Evolutionary conservation across 2,113 vertebrate species (phyloP).

Genomic region (Blennius ocellaris): DNA sequence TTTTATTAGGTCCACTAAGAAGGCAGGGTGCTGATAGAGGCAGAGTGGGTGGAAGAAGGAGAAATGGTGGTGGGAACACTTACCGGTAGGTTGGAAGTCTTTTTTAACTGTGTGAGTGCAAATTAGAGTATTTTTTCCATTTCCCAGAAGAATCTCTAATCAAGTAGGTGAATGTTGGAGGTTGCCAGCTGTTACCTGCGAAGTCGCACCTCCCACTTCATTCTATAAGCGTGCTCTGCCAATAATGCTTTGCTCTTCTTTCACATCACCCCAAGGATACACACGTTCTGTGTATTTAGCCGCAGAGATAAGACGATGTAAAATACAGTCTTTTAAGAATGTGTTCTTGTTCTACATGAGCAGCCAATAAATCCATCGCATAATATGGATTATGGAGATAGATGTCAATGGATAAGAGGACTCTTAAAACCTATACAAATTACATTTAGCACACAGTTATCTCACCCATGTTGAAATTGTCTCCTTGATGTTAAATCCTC

Average conservation of each 20-base stretch:
- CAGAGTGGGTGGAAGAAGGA: conserved; percentile 14
- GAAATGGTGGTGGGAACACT: conserved; percentile 2
- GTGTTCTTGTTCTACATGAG: conserved; percentile 45
- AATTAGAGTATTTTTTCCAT: conserved; percentile 49
- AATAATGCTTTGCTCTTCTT: conserved; percentile 30
- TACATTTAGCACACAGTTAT: conserved; percentile 43
- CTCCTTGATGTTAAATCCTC: conserved; percentile 34
- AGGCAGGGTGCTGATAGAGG: conserved; percentile 8
- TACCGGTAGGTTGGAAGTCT: conserved; percentile 17
- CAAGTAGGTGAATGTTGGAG: conserved; percentile 40
- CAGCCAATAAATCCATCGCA: conserved; percentile 65
- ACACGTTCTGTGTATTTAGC: conserved; percentile 26
- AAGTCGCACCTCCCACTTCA: conserved; percentile 49
- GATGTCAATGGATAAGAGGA: conserved; percentile 55
- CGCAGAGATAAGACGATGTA: conserved; percentile 27
- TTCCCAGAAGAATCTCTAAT: conserved; percentile 43
- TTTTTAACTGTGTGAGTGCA: conserved; percentile 41
- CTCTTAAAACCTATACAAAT: conserved; percentile 57
- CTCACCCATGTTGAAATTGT: conserved; percentile 35
- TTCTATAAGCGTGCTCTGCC: conserved; percentile 28
- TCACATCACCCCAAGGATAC: conserved; percentile 26
- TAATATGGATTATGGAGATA: conserved; percentile 71
- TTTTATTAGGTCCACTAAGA: conserved; percentile 59
- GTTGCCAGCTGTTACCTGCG: conserved; percentile 50
- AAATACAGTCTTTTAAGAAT: conserved; percentile 43